phyloP scores from a whole-genome alignment of 2,113 vertebrate genomes.

The Meriones unguiculatus region DNA sequence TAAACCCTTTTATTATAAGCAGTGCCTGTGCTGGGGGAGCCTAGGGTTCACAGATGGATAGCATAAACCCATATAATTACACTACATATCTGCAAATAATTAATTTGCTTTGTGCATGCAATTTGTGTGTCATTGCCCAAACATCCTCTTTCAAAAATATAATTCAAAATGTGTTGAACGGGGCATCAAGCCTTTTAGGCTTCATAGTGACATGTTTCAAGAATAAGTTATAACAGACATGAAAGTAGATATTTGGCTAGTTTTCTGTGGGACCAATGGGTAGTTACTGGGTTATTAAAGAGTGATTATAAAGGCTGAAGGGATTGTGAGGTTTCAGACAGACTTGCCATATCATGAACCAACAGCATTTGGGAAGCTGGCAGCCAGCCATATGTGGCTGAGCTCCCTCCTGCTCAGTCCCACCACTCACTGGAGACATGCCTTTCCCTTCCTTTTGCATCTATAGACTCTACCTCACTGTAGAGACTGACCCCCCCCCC shows the following conservation, averaged over 20 bases:
- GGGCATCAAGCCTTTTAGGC: constrained; percentile 68
- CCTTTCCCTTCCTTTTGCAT: neutral
- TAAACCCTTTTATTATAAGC: constrained; percentile 75
- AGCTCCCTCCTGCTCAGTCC: neutral
- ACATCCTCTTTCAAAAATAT: constrained; percentile 81
- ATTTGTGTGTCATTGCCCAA: constrained; percentile 84
- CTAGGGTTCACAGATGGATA: constrained; percentile 81
- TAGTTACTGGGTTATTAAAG: constrained; percentile 56
- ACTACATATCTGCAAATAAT: constrained; percentile 83
- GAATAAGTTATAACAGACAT: constrained; percentile 73
- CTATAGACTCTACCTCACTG: neutral
- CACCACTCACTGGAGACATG: neutral
- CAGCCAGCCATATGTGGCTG: neutral
- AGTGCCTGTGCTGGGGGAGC: constrained; percentile 66
- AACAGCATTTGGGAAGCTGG: constrained; percentile 17
- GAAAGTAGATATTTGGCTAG: constrained; percentile 64
- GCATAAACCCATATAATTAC: constrained; percentile 81
- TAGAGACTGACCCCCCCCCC: neutral
- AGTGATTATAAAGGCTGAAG: constrained; percentile 53
- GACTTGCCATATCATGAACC: constrained; percentile 13
- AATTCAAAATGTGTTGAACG: constrained; percentile 81
- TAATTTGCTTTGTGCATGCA: constrained; percentile 82
- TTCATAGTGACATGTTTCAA: constrained; percentile 76
- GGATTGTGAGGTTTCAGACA: constrained; percentile 28
- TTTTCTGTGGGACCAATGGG: constrained; percentile 27